A percentile compares a stretch with the other conserved stretches of the same genome.
phyloP scores from a whole-genome alignment of 2,113 vertebrate genomes.

The Ictidomys tridecemlineatus region DNA sequence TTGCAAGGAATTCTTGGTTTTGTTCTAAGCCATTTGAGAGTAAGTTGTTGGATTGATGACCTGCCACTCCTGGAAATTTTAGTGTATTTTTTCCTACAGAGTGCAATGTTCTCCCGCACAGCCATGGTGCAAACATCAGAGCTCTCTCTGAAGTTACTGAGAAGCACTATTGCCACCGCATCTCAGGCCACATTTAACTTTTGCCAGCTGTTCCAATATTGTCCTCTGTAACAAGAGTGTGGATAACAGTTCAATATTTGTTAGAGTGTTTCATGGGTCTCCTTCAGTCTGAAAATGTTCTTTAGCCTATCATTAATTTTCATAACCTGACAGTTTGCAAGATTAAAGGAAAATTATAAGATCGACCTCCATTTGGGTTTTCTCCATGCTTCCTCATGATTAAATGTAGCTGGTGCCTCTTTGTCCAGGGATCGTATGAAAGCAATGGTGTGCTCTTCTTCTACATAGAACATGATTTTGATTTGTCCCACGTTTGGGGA shows the following conservation, averaged over 20 bases:
- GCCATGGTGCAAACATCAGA: neutral
- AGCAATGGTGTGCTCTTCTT: neutral
- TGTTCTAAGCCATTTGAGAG: neutral
- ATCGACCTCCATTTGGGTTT: neutral
- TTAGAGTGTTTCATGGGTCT: neutral
- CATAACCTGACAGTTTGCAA: neutral
- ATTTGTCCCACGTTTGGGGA: neutral
- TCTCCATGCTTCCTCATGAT: neutral
- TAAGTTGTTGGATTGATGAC: neutral
- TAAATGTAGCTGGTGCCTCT: neutral
- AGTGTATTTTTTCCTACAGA: neutral
- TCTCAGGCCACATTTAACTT: neutral
- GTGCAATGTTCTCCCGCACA: neutral
- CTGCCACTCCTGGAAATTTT: neutral
- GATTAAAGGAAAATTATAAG: neutral
- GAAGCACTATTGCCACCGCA: rapidly evolving
- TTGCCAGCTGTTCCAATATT: neutral
- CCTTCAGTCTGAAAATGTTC: neutral
- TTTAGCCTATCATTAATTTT: neutral
- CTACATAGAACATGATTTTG: neutral
- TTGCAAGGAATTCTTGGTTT: neutral
- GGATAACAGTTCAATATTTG: neutral
- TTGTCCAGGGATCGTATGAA: neutral
- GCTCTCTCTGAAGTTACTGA: neutral
- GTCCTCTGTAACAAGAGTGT: neutral